Evolutionary conservation across 2,888 invertebrate species (phyloP), one percentile per base, ranked within the genome.

Genomic region (Loripinus fragilis): DNA sequence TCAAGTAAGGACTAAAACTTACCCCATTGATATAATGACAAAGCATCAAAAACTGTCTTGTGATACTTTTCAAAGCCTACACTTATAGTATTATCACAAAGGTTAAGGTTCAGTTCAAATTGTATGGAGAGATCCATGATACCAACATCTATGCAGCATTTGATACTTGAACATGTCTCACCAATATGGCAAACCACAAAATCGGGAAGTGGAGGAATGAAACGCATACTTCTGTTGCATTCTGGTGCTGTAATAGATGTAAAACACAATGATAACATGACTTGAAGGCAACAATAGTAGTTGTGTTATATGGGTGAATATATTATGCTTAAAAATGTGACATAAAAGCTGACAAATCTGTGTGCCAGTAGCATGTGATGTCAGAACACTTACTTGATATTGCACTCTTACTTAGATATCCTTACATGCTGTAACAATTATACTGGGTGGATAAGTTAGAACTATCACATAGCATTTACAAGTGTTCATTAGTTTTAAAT

Each of bases 61-160:
- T 12, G 3, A 12, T 15, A 8, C 3, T 45, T 45, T 45, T 45
- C 45, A 45, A 45, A 45, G 15, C 45, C n/a, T 15, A 20, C 45
- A 3, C 8, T 17, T 15, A 45, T 45, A 12, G 45, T 15, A 45
- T 45, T 45, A 3, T 17, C n/a, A 45, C 45, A 45, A 17, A 45
- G 45, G 17, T 45, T 20, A 45, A 45, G 15, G n/a, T 45, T 20
- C 20, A 45, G 17, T 3, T 45, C 45, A 20, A 45, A 45, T 45
- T 20, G 8, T 3, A 45, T 3, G 8, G 45, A 67, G 68, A 78
- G 71, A 42, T 55, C 75, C 33, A 79, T 68, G 70, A 79, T 66
- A 3, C 41, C 60, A 12, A 81, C 72, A 35, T 74, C 45, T 28
- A 83, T 41, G 68, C 85, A 85, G 64, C 85, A 85, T 45, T 80